Conservation (phyloP, 2,113 vertebrate species). For the Cavia porcellus region DNA sequence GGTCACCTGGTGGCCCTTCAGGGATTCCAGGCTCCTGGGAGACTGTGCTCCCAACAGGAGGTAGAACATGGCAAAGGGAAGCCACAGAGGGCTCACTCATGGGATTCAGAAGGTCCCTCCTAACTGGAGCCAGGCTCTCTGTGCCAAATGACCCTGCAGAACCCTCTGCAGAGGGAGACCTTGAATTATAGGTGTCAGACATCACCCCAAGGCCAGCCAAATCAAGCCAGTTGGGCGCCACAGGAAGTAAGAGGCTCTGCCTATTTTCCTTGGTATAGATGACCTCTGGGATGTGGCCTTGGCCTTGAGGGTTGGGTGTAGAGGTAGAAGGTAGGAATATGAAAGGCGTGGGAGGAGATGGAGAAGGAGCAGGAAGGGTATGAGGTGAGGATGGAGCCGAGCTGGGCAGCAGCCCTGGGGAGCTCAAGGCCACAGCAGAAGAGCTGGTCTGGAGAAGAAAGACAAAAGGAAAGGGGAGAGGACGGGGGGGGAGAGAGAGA, state of each 20-base stretch:
- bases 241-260: background rate
- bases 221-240: conserved; percentile 41
- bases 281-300: conserved; percentile 82
- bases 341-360: conserved; percentile 1
- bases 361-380: conserved; percentile 47
- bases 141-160: conserved; percentile 79
- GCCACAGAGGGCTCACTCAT: conserved; percentile 63
- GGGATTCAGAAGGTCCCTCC: conserved; percentile 43
- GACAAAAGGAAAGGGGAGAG: conserved; percentile 77
- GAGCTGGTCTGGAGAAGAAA: conserved; percentile 92
- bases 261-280: conserved; percentile 87
- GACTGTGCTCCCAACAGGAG: conserved; percentile 25
- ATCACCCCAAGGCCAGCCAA: conserved; percentile 51
- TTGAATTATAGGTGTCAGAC: conserved; percentile 81
- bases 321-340: background rate
- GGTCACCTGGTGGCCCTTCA: background rate
- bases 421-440: conserved; percentile 89
- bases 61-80: conserved; percentile 67
- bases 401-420: conserved; percentile 81
- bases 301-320: conserved; percentile 38
- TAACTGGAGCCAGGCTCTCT: conserved; percentile 66
- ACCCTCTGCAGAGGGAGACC: conserved; percentile 78
- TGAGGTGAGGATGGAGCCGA: conserved; percentile 75
- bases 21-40: background rate
- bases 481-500: conserved; percentile 38